A percentile compares a stretch with the other conserved stretches of the same genome.
These are phyloP conservation scores for Psephotus haematonotus DNA, from an alignment of 2,113 vertebrate genomes.

Conservation along the genomic window DNA sequence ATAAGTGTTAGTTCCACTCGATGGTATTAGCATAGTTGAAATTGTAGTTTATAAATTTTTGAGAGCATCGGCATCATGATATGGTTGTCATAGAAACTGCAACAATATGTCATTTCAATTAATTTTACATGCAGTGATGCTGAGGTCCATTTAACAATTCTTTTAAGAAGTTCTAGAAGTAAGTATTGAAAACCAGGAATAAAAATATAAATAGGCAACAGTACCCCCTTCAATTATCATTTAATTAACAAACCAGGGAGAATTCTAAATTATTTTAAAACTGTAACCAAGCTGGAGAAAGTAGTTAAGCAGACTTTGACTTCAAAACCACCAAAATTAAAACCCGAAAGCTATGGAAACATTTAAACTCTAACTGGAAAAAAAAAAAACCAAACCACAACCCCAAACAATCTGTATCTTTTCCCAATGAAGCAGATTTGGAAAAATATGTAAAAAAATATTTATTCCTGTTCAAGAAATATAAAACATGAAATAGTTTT, in stretches of 20 bases:
- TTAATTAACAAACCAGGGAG: constrained; percentile 35
- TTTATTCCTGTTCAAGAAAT: constrained; percentile 35
- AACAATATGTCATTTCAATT: constrained; percentile 80
- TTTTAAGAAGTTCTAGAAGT: constrained; percentile 68
- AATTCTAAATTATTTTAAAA: constrained; percentile 29
- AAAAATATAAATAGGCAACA: constrained; percentile 26
- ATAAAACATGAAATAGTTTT: constrained; percentile 62
- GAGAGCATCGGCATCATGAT: constrained; percentile 76
- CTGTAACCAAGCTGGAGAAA: constrained; percentile 19
- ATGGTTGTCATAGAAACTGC: constrained; percentile 81
- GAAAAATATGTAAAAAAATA: neutral
- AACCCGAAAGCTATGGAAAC: neutral
- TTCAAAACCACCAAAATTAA: constrained; percentile 41
- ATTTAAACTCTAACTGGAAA: constrained; percentile 46
- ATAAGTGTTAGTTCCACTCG: constrained; percentile 62
- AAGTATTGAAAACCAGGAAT: constrained; percentile 55
- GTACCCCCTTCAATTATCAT: neutral
- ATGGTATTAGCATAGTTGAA: constrained; percentile 72
- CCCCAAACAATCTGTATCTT: neutral
- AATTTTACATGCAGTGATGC: constrained; percentile 71
- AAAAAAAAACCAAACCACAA: neutral
- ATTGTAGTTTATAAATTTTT: constrained; percentile 79
- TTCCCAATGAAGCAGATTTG: constrained; percentile 20
- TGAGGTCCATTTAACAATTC: constrained; percentile 55
- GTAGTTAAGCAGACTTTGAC: constrained; percentile 51